Base-by-base conservation (phyloP, 2,797 vertebrate genomes). In the Tenualosa ilisha region DNA sequence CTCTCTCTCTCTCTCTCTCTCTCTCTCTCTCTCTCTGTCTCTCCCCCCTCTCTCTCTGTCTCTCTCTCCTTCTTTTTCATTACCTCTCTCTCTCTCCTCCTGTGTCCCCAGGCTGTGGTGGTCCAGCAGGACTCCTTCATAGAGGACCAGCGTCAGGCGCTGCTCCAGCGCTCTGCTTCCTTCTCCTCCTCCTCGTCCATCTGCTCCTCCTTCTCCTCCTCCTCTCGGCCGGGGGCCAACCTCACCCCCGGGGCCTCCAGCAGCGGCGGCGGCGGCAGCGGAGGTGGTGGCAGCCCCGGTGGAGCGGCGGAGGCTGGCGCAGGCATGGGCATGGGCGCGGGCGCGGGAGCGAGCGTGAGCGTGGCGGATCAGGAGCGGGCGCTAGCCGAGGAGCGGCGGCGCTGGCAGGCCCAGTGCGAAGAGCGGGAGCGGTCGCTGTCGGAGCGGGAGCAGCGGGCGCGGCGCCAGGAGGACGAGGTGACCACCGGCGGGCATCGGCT, bases 121-220 rank as follows among this genome's bases (percentile, higher is more conserved):
- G 90, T 97, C 56, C 97, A 97, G 91, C 97, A 98, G 90, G 97
- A 98, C 91, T 96, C 95, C 0, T 97, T 96, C 92, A 96, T 98
- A 0, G 97, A 98, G 94, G 96, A 97, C 90, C 97, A 97, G 95
- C 96, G 96, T 86, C 94, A 96, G 89, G 90, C 95, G 65, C 91
- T 97, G 86, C 96, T 85, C 0, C 96, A 97, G 87, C 91, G 93
- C 46, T 91, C 91, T 0, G 87, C 92, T 6, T 87, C 88, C 0
- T 91, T 93, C 17, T 85, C 89, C 31, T 88, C 91, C 5, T 93
- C 94, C 37, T 94, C 97, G 20, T 96, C 96, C 0, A 92, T 93
- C 75, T 95, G 96, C 0, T 93, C 93, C 24, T 92, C 92, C 0
- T 81, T 84, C 15, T 82, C 87, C 22, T 87, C 91, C 0, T 94